Evolutionary conservation across 2,888 invertebrate genomes (phyloP).

Genomic region (Noctua janthe): DNA sequence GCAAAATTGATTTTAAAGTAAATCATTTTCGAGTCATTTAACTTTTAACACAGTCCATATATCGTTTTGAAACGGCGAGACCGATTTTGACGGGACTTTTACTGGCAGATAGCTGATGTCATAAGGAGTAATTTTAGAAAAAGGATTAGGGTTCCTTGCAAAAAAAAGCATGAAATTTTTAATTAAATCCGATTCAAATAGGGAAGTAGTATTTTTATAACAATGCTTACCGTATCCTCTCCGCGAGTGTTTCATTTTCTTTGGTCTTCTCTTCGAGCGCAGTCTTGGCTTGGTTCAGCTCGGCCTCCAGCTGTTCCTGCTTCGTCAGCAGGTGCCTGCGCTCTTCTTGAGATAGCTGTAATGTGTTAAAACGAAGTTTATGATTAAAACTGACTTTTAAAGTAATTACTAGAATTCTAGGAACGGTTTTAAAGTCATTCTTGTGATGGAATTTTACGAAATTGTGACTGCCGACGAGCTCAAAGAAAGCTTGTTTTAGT

Average conservation of each 20-base stretch:
- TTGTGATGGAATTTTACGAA: background rate
- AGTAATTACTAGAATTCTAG: background rate
- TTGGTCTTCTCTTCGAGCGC: conserved; percentile 91
- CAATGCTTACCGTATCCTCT: conserved; percentile 90
- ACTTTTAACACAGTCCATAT: no score
- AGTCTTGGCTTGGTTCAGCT: conserved; percentile 92
- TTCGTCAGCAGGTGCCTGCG: conserved; percentile 93
- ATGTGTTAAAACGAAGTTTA: background rate
- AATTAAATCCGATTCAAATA: no score
- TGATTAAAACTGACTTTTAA: background rate
- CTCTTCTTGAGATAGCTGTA: conserved; percentile 93
- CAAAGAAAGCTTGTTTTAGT: background rate
- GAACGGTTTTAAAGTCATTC: background rate
- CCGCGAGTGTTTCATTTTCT: conserved; percentile 92
- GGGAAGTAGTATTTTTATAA: background rate
- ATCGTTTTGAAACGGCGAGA: no score
- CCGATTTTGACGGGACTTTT: no score
- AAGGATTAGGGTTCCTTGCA: no score
- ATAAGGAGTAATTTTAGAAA: no score
- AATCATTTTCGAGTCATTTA: no score
- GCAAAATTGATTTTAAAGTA: no score
- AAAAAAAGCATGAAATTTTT: no score
- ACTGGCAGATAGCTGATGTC: no score
- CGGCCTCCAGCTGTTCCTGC: conserved; percentile 94
- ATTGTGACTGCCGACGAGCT: background rate